Conservation (phyloP, 2,888 invertebrate species). For the Melipona bicolor region DNA sequence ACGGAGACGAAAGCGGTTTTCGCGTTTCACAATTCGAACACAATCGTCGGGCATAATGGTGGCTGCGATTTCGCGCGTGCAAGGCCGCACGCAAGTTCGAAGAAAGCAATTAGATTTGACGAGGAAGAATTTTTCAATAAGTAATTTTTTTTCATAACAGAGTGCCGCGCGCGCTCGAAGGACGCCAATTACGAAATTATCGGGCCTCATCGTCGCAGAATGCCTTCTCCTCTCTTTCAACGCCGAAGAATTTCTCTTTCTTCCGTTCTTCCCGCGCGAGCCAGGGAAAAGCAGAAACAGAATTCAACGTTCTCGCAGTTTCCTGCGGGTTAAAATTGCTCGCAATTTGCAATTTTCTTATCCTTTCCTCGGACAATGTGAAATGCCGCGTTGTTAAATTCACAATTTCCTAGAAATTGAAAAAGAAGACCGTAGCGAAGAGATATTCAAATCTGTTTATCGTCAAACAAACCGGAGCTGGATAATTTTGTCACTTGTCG, state of each 20-base stretch:
- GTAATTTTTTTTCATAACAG: slow-evolving; percentile 55
- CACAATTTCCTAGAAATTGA: background rate
- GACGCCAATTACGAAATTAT: slow-evolving; percentile 62
- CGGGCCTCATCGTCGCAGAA: slow-evolving; percentile 44
- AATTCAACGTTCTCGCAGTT: background rate
- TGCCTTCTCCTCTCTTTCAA: slow-evolving; percentile 4
- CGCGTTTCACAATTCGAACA: slow-evolving; percentile 28
- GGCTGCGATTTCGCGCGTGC: slow-evolving; percentile 42
- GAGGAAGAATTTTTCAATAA: slow-evolving; percentile 46
- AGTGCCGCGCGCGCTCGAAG: slow-evolving; percentile 45
- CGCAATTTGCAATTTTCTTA: background rate
- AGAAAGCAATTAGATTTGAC: slow-evolving; percentile 59
- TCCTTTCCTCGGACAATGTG: too few relatives aligned
- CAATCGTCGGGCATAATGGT: background rate
- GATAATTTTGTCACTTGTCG: background rate
- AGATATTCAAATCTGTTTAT: background rate
- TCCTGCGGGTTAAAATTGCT: background rate
- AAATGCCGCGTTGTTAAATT: background rate
- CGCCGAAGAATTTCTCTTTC: slow-evolving; percentile 41
- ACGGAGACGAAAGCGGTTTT: background rate
- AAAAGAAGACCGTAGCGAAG: background rate
- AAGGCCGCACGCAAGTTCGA: slow-evolving; percentile 37
- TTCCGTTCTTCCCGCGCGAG: slow-evolving; percentile 30
- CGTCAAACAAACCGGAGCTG: background rate
- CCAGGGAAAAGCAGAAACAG: slow-evolving; percentile 7